Percentiles rank a stretch among this genome's conserved stretches.
phyloP scores from a whole-genome alignment of 2,888 invertebrate species.

The Parnassius smintheus region DNA sequence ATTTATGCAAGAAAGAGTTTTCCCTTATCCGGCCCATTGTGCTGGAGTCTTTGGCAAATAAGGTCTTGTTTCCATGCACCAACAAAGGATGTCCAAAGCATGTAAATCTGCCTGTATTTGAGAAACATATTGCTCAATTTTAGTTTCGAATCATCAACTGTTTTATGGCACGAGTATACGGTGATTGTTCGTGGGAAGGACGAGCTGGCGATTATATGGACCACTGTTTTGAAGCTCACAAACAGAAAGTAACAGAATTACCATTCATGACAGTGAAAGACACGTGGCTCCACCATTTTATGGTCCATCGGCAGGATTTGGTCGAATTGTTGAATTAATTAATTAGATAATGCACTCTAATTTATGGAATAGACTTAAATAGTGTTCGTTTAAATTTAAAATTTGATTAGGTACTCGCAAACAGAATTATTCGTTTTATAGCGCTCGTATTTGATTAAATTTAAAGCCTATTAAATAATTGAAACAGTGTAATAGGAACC shows the following conservation, averaged over 20 bases:
- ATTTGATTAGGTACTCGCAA: no score
- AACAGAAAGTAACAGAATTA: constrained; percentile 72
- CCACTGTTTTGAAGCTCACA: constrained; percentile 78
- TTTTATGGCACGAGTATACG: constrained; percentile 77
- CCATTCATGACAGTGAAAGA: constrained; percentile 75
- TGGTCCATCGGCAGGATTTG: no score
- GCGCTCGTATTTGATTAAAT: no score
- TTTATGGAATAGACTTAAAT: no score
- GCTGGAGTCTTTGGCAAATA: constrained; percentile 81
- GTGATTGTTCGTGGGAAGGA: constrained; percentile 80
- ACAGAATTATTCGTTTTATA: no score
- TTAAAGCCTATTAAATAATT: no score
- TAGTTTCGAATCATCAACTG: constrained; percentile 72
- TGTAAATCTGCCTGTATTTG: constrained; percentile 72
- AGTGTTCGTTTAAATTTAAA: no score
- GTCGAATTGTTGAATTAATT: no score
- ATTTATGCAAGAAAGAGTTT: constrained; percentile 75
- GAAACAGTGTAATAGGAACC: no score
- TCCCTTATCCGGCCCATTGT: constrained; percentile 76
- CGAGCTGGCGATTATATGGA: constrained; percentile 83
- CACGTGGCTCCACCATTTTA: no score
- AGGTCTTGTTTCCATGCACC: constrained; percentile 81
- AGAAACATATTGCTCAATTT: constrained; percentile 74
- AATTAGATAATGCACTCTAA: no score
- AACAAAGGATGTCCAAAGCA: constrained; percentile 81